Base-by-base conservation (phyloP, 2,888 invertebrate species). In the Epicampocera succincta region DNA sequence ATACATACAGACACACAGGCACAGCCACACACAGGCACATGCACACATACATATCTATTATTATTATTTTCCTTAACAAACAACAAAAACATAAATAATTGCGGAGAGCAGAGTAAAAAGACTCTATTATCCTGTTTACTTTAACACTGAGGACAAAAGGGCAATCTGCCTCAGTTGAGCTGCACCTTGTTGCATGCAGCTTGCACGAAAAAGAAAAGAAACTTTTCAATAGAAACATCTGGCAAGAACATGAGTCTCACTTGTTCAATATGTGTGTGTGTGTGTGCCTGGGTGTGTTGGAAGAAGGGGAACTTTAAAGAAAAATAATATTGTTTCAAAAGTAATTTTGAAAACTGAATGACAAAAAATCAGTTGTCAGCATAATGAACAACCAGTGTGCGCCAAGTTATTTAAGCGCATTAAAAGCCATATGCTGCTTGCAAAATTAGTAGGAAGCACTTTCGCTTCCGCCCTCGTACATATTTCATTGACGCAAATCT, bases 181-280 rank as follows among this genome's bases (percentile, higher is more conserved):
- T 50, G 44, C 72, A 76, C 66, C 76, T 69, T 81, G 81, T 81
- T 81, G 81, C 73, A 73, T 81, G 68, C 17, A 15, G n/a, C 15
- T 81, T 46, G 44, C 25, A 11, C 13, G 42, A 4, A 65, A n/a
- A 58, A 38, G n/a, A 29, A 11, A 15, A 46, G 40, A 58, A 52
- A 52, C 69, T n/a, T 58, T 42, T 46, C 11, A n/a, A 58, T 13
- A 2, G 29, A 33, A 66, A 42, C 66, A 78, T 61, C 63, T 71
- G 69, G 56, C n/a, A 42, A 8, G 4, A 63, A 63, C 54, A 63
- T 48, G 33, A 15, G 21, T 56, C 46, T 63, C 19, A 71, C 19
- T 29, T 46, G 12, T 56, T 61, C n/a, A 12, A 42, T 50, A 13
- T 17, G 11, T 38, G 15, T 5, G 8, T 1, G n/a, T n/a, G n/a